Evolutionary conservation across 1,140 invertebrate genomes (phyloP).

Genomic region (Caerostris extrusa): DNA sequence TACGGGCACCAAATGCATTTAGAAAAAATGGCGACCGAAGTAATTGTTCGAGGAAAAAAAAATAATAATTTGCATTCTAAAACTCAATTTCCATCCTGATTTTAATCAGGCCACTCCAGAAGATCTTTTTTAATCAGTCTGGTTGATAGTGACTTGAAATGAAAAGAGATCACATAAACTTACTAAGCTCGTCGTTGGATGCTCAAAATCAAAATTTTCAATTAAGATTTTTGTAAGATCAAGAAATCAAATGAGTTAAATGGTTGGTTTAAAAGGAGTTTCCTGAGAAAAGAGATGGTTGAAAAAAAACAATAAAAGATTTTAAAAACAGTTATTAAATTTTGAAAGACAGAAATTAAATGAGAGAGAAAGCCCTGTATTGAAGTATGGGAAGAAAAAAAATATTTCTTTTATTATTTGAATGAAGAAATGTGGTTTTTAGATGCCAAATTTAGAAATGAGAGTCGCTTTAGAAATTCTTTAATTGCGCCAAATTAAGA

Average conservation of each 20-base stretch:
- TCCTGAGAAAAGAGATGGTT: not conserved
- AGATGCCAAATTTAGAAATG: not conserved
- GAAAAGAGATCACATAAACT: not conserved
- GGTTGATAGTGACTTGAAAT: not conserved
- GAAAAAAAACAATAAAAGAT: not conserved
- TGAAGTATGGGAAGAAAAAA: not conserved
- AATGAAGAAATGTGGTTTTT: not conserved
- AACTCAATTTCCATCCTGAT: not conserved
- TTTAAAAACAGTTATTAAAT: constrained; percentile 22
- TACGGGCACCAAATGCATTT: not conserved
- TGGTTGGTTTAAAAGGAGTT: not conserved
- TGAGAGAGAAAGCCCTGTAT: too few species aligned
- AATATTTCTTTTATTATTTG: not conserved
- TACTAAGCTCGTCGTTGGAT: constrained; percentile 21
- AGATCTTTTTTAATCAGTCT: constrained; percentile 15
- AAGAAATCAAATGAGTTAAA: constrained; percentile 45
- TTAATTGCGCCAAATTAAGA: not conserved
- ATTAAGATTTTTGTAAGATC: constrained; percentile 33
- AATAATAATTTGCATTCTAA: constrained; percentile 19
- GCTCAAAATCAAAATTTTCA: constrained; percentile 42
- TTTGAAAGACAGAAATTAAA: not conserved
- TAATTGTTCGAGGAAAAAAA: constrained; percentile 31
- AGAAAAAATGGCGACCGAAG: constrained; percentile 6
- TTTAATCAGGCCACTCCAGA: constrained; percentile 11
- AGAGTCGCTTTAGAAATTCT: not conserved